Evolutionary conservation across 23 tunicate genomes (phyloP).

Genomic region (Aplidium turbinatum): DNA sequence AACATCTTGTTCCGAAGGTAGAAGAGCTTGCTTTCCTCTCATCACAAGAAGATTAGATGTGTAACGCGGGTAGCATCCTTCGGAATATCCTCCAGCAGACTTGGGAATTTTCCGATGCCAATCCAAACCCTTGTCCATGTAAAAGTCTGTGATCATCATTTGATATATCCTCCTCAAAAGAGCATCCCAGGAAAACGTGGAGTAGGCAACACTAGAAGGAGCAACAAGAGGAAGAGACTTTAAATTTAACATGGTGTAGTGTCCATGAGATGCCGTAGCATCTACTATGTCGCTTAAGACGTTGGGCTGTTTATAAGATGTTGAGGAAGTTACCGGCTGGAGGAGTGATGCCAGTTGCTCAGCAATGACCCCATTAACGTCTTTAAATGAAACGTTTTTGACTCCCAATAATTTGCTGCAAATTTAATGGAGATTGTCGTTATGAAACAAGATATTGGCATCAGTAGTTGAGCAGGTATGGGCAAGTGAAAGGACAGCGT

Average conservation of each 20-base stretch:
- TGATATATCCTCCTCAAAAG: slow-evolving; percentile 62
- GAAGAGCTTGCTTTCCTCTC: slow-evolving; percentile 59
- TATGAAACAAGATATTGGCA: slow-evolving; percentile 65
- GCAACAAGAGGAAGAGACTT: slow-evolving; percentile 72
- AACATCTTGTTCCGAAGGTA: not conserved
- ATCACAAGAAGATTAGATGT: slow-evolving; percentile 43
- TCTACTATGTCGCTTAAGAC: slow-evolving; percentile 36
- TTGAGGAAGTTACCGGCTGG: slow-evolving; percentile 36
- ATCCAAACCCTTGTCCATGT: slow-evolving; percentile 72
- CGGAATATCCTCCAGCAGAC: not conserved
- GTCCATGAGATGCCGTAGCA: slow-evolving; percentile 44
- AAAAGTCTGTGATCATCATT: slow-evolving; percentile 71
- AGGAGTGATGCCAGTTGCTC: slow-evolving; percentile 76
- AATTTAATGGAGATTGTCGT: slow-evolving; percentile 65
- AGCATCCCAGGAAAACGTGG: slow-evolving; percentile 73
- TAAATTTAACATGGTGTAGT: slow-evolving; percentile 58
- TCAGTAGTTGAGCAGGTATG: slow-evolving; percentile 43
- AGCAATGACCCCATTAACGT: slow-evolving; percentile 72
- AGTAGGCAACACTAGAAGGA: slow-evolving; percentile 47
- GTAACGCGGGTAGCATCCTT: slow-evolving; percentile 26
- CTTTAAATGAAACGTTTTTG: slow-evolving; percentile 73
- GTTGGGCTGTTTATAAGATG: slow-evolving; percentile 3
- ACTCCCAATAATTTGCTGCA: slow-evolving; percentile 47
- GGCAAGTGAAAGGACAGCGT: slow-evolving; percentile 76
- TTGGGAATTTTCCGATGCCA: slow-evolving; percentile 44